These are phyloP conservation scores for Dipus sagitta DNA, from an alignment of 2,797 vertebrate genomes.

Conservation along the genomic window DNA sequence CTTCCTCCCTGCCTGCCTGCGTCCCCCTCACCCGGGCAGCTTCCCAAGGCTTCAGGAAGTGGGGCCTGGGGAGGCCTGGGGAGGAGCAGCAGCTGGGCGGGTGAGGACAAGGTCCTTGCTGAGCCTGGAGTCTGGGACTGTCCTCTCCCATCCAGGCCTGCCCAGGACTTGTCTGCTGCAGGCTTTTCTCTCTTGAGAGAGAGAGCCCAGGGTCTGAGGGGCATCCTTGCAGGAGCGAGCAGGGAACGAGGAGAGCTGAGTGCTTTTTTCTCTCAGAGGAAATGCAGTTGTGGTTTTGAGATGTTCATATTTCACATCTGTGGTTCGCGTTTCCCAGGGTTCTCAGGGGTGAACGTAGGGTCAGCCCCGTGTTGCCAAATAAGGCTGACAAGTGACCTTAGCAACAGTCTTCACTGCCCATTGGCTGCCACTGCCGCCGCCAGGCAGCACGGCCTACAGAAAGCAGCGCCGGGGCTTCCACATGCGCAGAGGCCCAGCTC, in stretches of 20 bases:
- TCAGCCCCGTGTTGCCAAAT: constrained; percentile 77
- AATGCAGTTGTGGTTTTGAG: constrained; percentile 82
- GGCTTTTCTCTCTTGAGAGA: not conserved
- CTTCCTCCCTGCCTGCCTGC: constrained; percentile 69
- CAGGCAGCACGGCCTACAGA: not conserved
- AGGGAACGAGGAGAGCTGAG: constrained; percentile 52
- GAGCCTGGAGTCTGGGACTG: too few relatives aligned
- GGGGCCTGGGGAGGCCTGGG: constrained; percentile 49
- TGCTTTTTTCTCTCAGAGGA: constrained; percentile 82
- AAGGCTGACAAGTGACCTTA: constrained; percentile 81
- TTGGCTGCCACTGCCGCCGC: constrained; percentile 59
- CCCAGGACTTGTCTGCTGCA: not conserved
- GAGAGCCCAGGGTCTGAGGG: not conserved
- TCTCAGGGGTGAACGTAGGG: constrained; percentile 81
- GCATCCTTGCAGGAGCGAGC: constrained; percentile 33
- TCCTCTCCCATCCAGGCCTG: not conserved
- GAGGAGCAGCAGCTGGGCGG: not conserved
- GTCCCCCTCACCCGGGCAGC: constrained; percentile 41
- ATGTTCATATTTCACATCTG: constrained; percentile 77
- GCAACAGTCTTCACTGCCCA: constrained; percentile 77
- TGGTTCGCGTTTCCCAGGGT: constrained; percentile 84
- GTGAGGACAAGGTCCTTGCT: too few relatives aligned
- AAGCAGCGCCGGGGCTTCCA: not conserved
- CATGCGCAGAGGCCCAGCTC: not conserved
- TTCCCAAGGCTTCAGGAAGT: constrained; percentile 74